Conservation (phyloP, 2,888 invertebrate species). For the Allolobophora icterica region DNA sequence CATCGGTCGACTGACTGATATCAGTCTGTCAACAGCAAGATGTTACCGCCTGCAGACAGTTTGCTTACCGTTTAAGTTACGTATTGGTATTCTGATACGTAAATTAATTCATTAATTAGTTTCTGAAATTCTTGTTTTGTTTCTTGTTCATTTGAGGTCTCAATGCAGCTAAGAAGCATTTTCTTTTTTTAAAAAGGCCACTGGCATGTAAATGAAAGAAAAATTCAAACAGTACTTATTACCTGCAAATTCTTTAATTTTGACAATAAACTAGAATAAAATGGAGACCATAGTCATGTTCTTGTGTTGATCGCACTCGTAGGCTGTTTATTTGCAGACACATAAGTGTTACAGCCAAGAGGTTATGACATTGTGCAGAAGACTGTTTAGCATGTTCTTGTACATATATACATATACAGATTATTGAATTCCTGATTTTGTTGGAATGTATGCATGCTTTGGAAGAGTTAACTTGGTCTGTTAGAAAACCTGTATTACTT, state of each 20-base stretch:
- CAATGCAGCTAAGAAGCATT: not conserved
- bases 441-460: not conserved
- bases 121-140: conserved; percentile 17
- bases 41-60: not conserved
- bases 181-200: not conserved
- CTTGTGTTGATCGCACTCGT: not conserved
- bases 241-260: not conserved
- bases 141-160: not conserved
- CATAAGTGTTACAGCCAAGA: not conserved
- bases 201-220: not conserved
- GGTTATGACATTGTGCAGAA: not conserved
- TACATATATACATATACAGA: not conserved
- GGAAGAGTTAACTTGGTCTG: not conserved
- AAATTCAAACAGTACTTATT: not conserved
- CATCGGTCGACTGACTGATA: not conserved
- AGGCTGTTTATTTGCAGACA: not conserved
- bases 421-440: not conserved
- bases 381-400: not conserved
- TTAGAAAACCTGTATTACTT: not conserved
- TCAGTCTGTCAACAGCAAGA: not conserved
- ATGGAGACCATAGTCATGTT: not conserved
- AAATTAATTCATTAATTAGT: not conserved
- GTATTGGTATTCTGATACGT: not conserved
- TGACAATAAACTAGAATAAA: not conserved
- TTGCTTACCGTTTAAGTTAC: not conserved